Percentiles rank a stretch among this genome's conserved stretches.
phyloP scores from a whole-genome alignment of 1,140 invertebrate species.

The Aphidius gifuensis region DNA sequence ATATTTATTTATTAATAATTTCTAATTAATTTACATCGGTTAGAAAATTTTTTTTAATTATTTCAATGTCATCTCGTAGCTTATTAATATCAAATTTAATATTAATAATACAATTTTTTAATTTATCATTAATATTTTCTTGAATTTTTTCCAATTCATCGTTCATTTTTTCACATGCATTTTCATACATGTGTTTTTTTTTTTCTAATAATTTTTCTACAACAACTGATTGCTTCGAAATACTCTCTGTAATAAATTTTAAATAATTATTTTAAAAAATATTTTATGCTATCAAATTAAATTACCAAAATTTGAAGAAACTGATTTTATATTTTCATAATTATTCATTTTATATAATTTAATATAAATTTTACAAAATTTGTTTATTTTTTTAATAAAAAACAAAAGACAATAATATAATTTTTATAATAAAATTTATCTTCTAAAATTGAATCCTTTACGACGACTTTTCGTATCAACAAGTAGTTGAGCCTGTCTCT shows the following conservation, averaged over 20 bases:
- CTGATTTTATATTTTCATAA: background rate
- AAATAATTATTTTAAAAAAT: too few species aligned
- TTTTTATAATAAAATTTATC: conserved; percentile 32
- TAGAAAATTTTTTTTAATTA: background rate
- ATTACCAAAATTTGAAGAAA: conserved; percentile 2
- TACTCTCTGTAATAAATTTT: background rate
- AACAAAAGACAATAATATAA: conserved; percentile 1
- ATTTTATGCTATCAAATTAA: too few species aligned
- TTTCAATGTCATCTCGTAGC: background rate
- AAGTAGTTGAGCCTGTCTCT: conserved; percentile 78
- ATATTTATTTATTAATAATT: background rate
- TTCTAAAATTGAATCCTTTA: conserved; percentile 61
- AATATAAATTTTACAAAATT: background rate
- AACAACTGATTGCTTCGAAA: conserved; percentile 5
- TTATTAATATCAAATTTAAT: background rate
- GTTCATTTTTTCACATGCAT: background rate
- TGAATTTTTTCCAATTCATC: background rate
- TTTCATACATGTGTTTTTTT: background rate
- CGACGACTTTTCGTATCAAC: conserved; percentile 78
- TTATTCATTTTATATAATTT: too few species aligned
- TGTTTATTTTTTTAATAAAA: background rate
- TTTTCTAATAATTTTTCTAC: conserved; percentile 5
- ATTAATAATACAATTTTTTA: background rate
- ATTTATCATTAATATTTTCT: background rate
- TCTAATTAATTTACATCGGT: conserved; percentile 1